Conservation (phyloP, 1,140 invertebrate species). For the Marisa cornuarietis region DNA sequence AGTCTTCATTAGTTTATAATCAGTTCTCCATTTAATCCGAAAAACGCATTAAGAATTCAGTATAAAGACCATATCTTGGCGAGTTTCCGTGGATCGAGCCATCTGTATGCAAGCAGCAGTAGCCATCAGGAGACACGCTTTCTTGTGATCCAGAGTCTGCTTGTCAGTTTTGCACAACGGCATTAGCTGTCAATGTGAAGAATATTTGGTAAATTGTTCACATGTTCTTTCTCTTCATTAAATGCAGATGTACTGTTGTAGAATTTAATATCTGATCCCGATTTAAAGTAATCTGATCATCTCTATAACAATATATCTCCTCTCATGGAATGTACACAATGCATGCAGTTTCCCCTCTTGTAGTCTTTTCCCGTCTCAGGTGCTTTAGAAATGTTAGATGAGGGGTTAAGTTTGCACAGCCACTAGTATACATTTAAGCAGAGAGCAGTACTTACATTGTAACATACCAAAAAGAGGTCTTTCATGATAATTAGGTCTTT, state of each 20-base stretch:
- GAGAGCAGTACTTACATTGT: constrained; percentile 35
- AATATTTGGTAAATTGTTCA: neutral
- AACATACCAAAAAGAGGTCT: constrained; percentile 56
- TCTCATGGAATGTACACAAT: too few relatives aligned
- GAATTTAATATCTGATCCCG: too few relatives aligned
- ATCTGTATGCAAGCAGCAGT: constrained; percentile 54
- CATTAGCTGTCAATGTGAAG: constrained; percentile 40
- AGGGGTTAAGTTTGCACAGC: too few relatives aligned
- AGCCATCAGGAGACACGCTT: constrained; percentile 59
- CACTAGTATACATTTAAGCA: neutral
- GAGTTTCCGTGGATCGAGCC: constrained; percentile 36
- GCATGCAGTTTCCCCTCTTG: too few relatives aligned
- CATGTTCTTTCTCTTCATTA: too few relatives aligned
- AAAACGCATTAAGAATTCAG: neutral
- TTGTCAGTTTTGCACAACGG: constrained; percentile 40
- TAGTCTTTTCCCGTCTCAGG: too few relatives aligned
- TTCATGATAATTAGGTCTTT: constrained; percentile 48
- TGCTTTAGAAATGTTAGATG: too few relatives aligned
- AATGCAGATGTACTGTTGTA: too few relatives aligned
- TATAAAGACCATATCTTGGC: constrained; percentile 37
- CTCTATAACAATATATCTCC: too few relatives aligned
- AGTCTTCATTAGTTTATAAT: too few relatives aligned
- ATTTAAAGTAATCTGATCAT: too few relatives aligned
- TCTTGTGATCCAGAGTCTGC: constrained; percentile 39
- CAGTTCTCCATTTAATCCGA: too few relatives aligned